A percentile compares a stretch with the other conserved stretches of the same genome.
These are phyloP conservation scores for Pygmarrhopalites habei DNA, from an alignment of 1,140 invertebrate genomes.

Conservation along the genomic window DNA sequence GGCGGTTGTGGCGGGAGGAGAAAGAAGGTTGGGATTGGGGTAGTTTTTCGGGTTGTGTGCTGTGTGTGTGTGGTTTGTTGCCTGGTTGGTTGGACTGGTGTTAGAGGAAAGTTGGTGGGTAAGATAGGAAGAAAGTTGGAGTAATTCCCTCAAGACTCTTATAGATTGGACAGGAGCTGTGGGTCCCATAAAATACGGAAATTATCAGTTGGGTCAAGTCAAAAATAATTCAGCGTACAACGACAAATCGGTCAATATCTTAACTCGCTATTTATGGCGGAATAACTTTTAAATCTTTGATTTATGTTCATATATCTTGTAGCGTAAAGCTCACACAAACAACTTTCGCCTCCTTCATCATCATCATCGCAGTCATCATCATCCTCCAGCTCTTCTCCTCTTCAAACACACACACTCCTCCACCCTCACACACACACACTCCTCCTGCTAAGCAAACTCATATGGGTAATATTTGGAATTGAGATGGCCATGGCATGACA, in stretches of 20 bases:
- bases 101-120: too few species aligned
- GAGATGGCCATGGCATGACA: too few species aligned
- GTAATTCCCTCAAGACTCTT: constrained; percentile 32
- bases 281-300: constrained; percentile 38
- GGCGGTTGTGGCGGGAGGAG: too few species aligned
- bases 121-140: too few species aligned
- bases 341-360: neutral
- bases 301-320: constrained; percentile 25
- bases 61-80: too few species aligned
- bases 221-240: constrained; percentile 31
- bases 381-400: neutral
- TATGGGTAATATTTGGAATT: too few species aligned
- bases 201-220: constrained; percentile 38
- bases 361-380: neutral
- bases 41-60: too few species aligned
- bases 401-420: too few species aligned
- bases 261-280: constrained; percentile 38
- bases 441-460: too few species aligned
- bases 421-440: too few species aligned
- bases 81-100: too few species aligned
- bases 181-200: constrained; percentile 35
- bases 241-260: constrained; percentile 40
- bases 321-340: neutral
- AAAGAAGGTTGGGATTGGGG: too few species aligned
- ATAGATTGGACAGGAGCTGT: constrained; percentile 20